A percentile compares a stretch with the other conserved stretches of the same genome.
These are phyloP conservation scores for Dipus sagitta DNA, from an alignment of 2,797 vertebrate species.

Conservation along the genomic window DNA sequence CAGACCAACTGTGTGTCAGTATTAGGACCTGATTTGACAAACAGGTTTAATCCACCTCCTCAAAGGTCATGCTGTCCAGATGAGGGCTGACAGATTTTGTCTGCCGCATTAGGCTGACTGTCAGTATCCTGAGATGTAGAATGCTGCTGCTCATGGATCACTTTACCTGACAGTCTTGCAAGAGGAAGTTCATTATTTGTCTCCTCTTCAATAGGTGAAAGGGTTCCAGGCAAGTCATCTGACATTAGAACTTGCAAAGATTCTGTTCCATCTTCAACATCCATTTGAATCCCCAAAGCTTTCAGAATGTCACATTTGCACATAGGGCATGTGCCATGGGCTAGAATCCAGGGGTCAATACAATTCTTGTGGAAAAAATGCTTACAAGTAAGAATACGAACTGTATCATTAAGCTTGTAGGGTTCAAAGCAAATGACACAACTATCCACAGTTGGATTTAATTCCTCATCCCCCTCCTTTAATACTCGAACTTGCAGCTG, in stretches of 20 bases:
- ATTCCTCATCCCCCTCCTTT: constrained; percentile 77
- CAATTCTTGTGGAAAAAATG: constrained; percentile 79
- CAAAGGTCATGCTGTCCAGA: constrained; percentile 57
- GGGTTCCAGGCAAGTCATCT: constrained; percentile 28
- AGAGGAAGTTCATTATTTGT: constrained; percentile 17
- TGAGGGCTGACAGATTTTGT: not conserved
- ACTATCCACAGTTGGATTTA: constrained; percentile 65
- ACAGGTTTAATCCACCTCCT: constrained; percentile 76
- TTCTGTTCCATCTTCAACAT: constrained; percentile 72
- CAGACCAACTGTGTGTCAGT: constrained; percentile 63
- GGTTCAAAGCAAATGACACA: constrained; percentile 78
- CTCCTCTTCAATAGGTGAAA: constrained; percentile 59
- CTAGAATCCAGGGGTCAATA: constrained; percentile 79
- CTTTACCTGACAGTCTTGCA: not conserved
- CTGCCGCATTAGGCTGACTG: not conserved
- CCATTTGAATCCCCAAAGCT: constrained; percentile 64
- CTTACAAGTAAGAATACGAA: constrained; percentile 80
- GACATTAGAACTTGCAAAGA: constrained; percentile 61
- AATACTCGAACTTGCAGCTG: constrained; percentile 69
- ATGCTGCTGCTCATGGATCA: not conserved
- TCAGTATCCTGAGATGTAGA: not conserved
- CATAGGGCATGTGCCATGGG: constrained; percentile 68
- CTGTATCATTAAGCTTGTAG: constrained; percentile 62
- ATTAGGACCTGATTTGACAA: constrained; percentile 67
- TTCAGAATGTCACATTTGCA: constrained; percentile 81